Base-by-base conservation (phyloP, 2,113 vertebrate species). In the Melierax canorus region DNA sequence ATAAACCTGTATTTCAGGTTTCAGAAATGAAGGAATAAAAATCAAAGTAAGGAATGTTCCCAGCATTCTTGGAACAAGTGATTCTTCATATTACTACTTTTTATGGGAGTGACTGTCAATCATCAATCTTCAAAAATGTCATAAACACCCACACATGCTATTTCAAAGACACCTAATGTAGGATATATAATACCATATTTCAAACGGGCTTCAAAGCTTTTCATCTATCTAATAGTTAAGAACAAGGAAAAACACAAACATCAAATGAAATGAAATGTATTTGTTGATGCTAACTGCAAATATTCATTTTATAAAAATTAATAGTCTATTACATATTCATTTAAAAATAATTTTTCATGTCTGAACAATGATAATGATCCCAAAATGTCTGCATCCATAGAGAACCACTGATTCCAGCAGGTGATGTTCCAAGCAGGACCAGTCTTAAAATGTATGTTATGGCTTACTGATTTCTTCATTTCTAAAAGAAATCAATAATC, bases 221-320 rank as follows among this genome's bases (percentile, higher is more conserved):
- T 97, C 81, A 97, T 96, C 89, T 96, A 97, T 97, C 97, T 95
- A 97, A 97, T 96, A 97, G 97, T 97, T 97, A 97, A 92, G 94
- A 97, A 88, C 38, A 66, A 92, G 94, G 77, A 95, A 97, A 97
- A 96, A 96, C 87, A 97, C 93, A 97, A 97, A 97, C 96, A 97
- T 77, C 20, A 94, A 95, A 95, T 58, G 92, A 91, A 97, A 92
- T 84, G 76, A 95, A 96, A 94, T 94, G 30, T 88, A 90, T 97
- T 97, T 97, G 93, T 97, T 95, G 94, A 91, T 97, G 80, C 10
- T 86, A 95, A 73, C 62, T 73, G 74, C 84, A 96, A 95, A 96
- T 90, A 95, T 18, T 86, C 0, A 59, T 95, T 88, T 88, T 66
- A 73, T 50, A 93, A 88, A 95, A 95, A 95, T 87, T 89, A 94